Conservation (phyloP, 2,113 vertebrate species). For the Chitala chitala region DNA sequence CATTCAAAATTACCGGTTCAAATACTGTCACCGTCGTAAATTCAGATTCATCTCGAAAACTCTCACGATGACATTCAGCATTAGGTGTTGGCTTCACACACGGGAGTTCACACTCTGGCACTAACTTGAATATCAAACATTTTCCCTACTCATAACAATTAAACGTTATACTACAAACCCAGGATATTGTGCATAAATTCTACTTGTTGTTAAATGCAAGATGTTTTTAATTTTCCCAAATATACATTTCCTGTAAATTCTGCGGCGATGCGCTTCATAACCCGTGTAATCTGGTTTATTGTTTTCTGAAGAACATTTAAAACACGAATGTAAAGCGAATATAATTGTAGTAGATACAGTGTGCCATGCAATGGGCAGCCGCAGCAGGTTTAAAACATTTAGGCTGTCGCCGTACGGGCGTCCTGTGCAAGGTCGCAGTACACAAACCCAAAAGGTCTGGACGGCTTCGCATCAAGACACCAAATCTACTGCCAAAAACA, state of each 20-base stretch:
- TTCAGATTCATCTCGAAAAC: background rate
- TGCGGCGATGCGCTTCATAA: background rate
- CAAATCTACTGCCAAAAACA: conserved; percentile 58
- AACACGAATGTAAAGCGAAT: too few species aligned
- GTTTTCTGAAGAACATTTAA: background rate
- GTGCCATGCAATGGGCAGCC: background rate
- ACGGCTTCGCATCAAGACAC: conserved; percentile 15
- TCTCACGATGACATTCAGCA: background rate
- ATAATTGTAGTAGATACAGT: background rate
- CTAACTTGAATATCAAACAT: background rate
- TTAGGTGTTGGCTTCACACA: background rate
- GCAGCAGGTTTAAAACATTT: background rate
- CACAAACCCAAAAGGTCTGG: conserved; percentile 11
- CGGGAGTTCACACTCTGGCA: background rate
- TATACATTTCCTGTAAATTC: background rate
- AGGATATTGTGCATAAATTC: background rate
- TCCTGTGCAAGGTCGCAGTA: conserved; percentile 34
- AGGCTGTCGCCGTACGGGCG: background rate
- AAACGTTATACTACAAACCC: background rate
- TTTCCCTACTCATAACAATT: background rate
- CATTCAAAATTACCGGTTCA: background rate
- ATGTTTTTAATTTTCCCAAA: too few species aligned
- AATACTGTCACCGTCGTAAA: background rate
- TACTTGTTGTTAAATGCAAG: too few species aligned
- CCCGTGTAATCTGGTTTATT: background rate